These are phyloP conservation scores for Tylochromis polylepis DNA, from an alignment of 2,113 vertebrate species.

Conservation along the genomic window DNA sequence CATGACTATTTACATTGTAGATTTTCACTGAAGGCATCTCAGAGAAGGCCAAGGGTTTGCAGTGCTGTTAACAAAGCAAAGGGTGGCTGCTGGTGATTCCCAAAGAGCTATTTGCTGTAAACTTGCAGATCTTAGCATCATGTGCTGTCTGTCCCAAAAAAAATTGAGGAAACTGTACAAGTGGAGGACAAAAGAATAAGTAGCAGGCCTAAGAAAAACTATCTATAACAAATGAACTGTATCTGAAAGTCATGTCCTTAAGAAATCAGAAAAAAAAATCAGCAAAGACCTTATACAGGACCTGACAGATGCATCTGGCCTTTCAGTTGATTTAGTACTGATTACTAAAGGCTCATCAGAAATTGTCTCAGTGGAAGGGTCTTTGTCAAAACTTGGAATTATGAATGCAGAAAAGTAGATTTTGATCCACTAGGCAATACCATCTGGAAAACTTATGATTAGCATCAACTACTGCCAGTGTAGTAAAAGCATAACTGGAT, in stretches of 20 bases:
- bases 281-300: background rate
- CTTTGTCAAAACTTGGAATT: background rate
- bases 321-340: background rate
- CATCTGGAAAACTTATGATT: background rate
- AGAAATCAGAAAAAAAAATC: too few relatives aligned
- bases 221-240: background rate
- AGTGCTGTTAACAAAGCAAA: too few relatives aligned
- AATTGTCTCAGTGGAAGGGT: background rate
- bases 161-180: background rate
- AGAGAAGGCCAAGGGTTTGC: too few relatives aligned
- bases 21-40: background rate
- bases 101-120: background rate
- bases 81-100: too few relatives aligned
- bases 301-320: background rate
- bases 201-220: background rate
- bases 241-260: background rate
- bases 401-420: background rate
- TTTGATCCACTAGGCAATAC: background rate
- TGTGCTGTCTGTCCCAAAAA: too few relatives aligned
- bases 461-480: background rate
- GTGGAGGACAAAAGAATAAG: background rate
- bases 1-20: background rate
- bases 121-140: background rate
- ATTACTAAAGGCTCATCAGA: background rate
- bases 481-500: background rate